These are phyloP conservation scores for Fissipunctia ypsillon DNA, from an alignment of 2,888 invertebrate genomes.

Conservation along the genomic window DNA sequence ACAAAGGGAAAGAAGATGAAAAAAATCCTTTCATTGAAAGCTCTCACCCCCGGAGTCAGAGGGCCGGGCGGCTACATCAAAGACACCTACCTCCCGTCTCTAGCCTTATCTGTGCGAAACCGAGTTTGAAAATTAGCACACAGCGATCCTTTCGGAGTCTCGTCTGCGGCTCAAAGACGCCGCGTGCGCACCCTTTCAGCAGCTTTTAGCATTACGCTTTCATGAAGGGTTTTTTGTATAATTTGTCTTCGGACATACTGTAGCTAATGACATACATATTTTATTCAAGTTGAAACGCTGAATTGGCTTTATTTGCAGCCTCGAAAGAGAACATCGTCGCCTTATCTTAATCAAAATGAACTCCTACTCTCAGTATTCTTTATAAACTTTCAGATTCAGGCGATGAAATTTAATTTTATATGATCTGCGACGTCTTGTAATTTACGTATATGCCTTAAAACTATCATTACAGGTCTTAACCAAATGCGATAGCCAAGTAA, in stretches of 20 bases:
- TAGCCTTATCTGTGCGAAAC: slow-evolving; percentile 89
- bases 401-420: slow-evolving; percentile 18
- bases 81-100: slow-evolving; percentile 88
- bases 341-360: slow-evolving; percentile 65
- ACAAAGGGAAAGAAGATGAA: slow-evolving; percentile 90
- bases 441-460: too few species aligned
- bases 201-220: slow-evolving; percentile 85
- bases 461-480: too few species aligned
- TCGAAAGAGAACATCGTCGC: slow-evolving; percentile 59
- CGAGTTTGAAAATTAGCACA: slow-evolving; percentile 90
- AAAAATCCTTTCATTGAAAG: slow-evolving; percentile 91
- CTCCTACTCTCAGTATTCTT: slow-evolving; percentile 65
- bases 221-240: slow-evolving; percentile 83
- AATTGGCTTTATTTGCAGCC: slow-evolving; percentile 70
- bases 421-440: not conserved
- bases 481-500: too few species aligned
- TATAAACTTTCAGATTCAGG: slow-evolving; percentile 44
- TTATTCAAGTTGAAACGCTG: slow-evolving; percentile 80
- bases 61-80: slow-evolving; percentile 90
- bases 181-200: slow-evolving; percentile 87
- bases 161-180: slow-evolving; percentile 74
- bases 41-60: slow-evolving; percentile 89
- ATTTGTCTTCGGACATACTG: slow-evolving; percentile 81
- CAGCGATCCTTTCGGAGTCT: slow-evolving; percentile 79
- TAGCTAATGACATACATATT: slow-evolving; percentile 86